Conservation (phyloP, 2,888 invertebrate species). For the Drosophila meridionalis region DNA sequence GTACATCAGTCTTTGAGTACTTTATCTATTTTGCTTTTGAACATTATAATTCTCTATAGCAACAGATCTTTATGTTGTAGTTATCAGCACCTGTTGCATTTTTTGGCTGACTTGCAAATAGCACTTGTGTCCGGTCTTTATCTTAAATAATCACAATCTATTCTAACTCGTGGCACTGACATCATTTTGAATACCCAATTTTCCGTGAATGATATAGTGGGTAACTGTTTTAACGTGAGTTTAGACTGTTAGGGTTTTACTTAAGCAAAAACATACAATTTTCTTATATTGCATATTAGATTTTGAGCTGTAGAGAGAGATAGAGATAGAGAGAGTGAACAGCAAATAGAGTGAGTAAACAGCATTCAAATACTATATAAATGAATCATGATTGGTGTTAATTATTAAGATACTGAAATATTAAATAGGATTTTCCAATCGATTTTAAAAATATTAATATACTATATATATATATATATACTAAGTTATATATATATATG, state of each 20-base stretch:
- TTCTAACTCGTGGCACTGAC: slow-evolving; percentile 31
- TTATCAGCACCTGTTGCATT: slow-evolving; percentile 19
- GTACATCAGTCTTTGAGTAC: neutral
- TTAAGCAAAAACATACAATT: neutral
- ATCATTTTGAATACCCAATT: slow-evolving; percentile 20
- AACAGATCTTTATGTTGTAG: slow-evolving; percentile 1
- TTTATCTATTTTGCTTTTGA: neutral
- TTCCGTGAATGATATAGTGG: neutral
- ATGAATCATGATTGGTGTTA: no score
- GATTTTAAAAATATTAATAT: no score
- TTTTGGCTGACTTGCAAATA: slow-evolving; percentile 15
- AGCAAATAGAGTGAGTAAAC: neutral
- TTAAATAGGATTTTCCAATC: no score
- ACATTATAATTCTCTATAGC: slow-evolving; percentile 3
- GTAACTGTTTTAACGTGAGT: no score
- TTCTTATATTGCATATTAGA: neutral
- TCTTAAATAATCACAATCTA: slow-evolving; percentile 3
- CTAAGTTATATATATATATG: no score
- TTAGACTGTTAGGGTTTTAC: neutral
- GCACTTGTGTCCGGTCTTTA: slow-evolving; percentile 3
- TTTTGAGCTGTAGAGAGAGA: neutral
- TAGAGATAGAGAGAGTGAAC: neutral
- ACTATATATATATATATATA: no score
- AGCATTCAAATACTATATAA: neutral
- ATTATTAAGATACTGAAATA: no score